Percentiles rank a stretch among this genome's conserved stretches.
phyloP scores from a whole-genome alignment of 30 jellyfish, hydroid and myxozoan genomes.

The Hydractinia echinata region DNA sequence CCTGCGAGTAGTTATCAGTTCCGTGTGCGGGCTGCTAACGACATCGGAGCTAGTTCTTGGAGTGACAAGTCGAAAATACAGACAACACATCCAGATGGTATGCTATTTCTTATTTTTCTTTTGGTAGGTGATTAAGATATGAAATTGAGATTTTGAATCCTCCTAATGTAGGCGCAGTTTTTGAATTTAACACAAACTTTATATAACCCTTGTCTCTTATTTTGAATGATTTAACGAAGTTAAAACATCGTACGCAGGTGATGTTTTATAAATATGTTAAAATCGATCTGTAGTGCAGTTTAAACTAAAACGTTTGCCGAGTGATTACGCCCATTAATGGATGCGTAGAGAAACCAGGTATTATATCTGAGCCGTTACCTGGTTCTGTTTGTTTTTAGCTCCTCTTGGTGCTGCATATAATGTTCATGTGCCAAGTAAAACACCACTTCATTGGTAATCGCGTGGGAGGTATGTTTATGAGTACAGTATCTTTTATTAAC shows the following conservation, averaged over 20 bases:
- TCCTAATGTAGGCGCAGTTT: neutral
- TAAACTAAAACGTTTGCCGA: neutral
- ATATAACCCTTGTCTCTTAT: neutral
- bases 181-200: neutral
- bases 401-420: slow-evolving; percentile 79
- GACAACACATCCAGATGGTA: slow-evolving; percentile 56
- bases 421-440: slow-evolving; percentile 45
- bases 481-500: no score
- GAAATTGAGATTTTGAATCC: neutral
- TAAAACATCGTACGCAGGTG: neutral
- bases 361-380: neutral
- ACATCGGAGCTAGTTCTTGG: slow-evolving; percentile 88
- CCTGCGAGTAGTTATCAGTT: slow-evolving; percentile 77
- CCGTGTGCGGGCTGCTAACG: slow-evolving; percentile 83
- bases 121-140: neutral
- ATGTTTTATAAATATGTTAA: no score
- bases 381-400: slow-evolving; percentile 31
- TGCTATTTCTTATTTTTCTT: neutral
- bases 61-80: slow-evolving; percentile 46
- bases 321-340: neutral
- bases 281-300: neutral
- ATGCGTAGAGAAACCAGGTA: neutral
- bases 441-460: slow-evolving; percentile 68
- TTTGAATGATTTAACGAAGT: neutral
- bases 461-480: slow-evolving; percentile 69